Evolutionary conservation across 1,140 invertebrate species (phyloP).

Genomic region (Carposina sasakii): DNA sequence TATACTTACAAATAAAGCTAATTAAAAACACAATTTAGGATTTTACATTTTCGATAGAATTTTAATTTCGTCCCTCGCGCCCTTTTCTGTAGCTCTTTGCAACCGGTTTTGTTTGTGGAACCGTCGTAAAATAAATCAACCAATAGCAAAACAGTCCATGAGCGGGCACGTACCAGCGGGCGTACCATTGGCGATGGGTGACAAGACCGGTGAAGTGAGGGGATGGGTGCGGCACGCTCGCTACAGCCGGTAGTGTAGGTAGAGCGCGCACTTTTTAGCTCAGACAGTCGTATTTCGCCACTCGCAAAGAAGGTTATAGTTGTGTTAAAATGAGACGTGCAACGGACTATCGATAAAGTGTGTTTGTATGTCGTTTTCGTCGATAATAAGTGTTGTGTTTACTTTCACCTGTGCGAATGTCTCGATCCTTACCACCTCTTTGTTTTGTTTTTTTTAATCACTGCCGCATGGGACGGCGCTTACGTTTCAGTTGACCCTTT

Average conservation of each 20-base stretch:
- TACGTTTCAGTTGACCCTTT: conserved; percentile 68
- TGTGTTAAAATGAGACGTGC: conserved; percentile 62
- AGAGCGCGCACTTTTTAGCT: conserved; percentile 30
- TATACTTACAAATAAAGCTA: too few relatives aligned
- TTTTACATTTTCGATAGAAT: too few relatives aligned
- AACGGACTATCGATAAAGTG: conserved; percentile 69
- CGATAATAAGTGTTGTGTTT: conserved; percentile 71
- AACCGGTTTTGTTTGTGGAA: conserved; percentile 70
- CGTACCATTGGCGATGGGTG: conserved; percentile 59
- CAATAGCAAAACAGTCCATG: conserved; percentile 37
- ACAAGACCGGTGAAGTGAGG: conserved; percentile 44
- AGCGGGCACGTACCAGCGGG: too few relatives aligned
- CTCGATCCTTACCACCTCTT: conserved; percentile 67
- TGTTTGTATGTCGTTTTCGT: conserved; percentile 72
- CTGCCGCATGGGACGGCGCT: conserved; percentile 67
- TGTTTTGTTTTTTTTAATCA: conserved; percentile 68
- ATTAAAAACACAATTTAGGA: too few relatives aligned
- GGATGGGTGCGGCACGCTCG: conserved; percentile 44
- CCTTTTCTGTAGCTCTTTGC: conserved; percentile 61
- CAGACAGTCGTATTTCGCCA: conserved; percentile 60
- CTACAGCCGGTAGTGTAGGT: too few relatives aligned
- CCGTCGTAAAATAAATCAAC: conserved; percentile 54
- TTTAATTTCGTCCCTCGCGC: conserved; percentile 67
- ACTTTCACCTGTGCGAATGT: conserved; percentile 71
- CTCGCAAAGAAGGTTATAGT: conserved; percentile 67